phyloP scores from a whole-genome alignment of 2,888 invertebrate species.

The Parnassius apollo region DNA sequence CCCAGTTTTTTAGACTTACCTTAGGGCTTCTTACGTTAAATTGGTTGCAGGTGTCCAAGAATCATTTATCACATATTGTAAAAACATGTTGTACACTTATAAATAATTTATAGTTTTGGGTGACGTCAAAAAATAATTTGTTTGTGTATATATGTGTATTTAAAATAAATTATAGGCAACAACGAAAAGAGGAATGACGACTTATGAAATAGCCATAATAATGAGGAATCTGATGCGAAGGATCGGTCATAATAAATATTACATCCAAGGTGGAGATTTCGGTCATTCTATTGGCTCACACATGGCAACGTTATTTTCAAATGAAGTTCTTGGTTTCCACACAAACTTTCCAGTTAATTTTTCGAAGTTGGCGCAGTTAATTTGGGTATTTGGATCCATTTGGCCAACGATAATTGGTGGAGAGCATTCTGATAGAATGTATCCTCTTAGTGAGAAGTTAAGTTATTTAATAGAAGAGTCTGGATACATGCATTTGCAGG shows the following conservation, averaged over 20 bases:
- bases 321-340: constrained; percentile 79
- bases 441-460: constrained; percentile 66
- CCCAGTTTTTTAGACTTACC: too few species aligned
- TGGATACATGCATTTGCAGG: constrained; percentile 87
- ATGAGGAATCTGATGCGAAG: constrained; percentile 87
- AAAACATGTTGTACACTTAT: too few species aligned
- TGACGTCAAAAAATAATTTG: too few species aligned
- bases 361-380: constrained; percentile 45
- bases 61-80: too few species aligned
- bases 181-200: constrained; percentile 80
- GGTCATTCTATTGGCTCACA: constrained; percentile 83
- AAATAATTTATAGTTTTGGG: too few species aligned
- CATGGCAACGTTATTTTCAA: constrained; percentile 84
- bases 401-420: constrained; percentile 75
- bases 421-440: constrained; percentile 70
- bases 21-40: too few species aligned
- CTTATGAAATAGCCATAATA: constrained; percentile 81
- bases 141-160: not conserved
- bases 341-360: constrained; percentile 82
- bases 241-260: constrained; percentile 83
- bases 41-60: too few species aligned
- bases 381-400: constrained; percentile 66
- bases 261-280: constrained; percentile 89
- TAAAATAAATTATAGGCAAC: constrained; percentile 58
- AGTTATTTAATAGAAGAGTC: constrained; percentile 67